Evolutionary conservation across 1,140 invertebrate genomes (phyloP).

Genomic region (Drosophila sulfurigaster): DNA sequence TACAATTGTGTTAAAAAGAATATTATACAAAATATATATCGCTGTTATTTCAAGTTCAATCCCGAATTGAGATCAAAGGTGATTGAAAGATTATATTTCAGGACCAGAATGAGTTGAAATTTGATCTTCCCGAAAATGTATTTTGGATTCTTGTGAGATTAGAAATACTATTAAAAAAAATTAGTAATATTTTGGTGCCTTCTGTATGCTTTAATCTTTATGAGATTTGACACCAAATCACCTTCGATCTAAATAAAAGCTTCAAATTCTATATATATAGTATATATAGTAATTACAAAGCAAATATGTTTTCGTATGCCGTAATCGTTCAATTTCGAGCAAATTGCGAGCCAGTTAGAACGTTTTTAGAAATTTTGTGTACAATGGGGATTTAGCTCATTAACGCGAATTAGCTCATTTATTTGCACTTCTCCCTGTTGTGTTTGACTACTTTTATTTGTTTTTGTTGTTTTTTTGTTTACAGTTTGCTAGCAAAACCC

Average conservation of each 20-base stretch:
- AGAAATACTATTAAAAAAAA: too few species aligned
- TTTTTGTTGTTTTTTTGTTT: slow-evolving; percentile 14
- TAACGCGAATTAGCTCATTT: slow-evolving; percentile 43
- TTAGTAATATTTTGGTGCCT: too few species aligned
- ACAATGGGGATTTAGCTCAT: slow-evolving; percentile 27
- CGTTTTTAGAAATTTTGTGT: not conserved
- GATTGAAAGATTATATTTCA: too few species aligned
- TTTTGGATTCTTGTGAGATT: too few species aligned
- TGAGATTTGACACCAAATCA: not conserved
- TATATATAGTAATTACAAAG: slow-evolving; percentile 1
- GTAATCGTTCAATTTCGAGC: not conserved
- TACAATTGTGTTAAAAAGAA: not conserved
- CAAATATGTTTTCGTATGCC: slow-evolving; percentile 18
- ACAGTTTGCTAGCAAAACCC: slow-evolving; percentile 13
- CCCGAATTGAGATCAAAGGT: not conserved
- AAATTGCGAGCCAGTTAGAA: not conserved
- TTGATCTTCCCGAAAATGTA: too few species aligned
- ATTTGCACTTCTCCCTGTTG: slow-evolving; percentile 22
- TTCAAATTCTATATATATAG: not conserved
- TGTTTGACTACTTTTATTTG: not conserved
- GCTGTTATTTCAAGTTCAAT: not conserved
- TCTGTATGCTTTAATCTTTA: not conserved
- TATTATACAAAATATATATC: not conserved
- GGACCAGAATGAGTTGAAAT: too few species aligned
- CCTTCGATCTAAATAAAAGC: not conserved